phyloP scores from a whole-genome alignment of 2,113 vertebrate genomes.

The Hippocampus abdominalis region DNA sequence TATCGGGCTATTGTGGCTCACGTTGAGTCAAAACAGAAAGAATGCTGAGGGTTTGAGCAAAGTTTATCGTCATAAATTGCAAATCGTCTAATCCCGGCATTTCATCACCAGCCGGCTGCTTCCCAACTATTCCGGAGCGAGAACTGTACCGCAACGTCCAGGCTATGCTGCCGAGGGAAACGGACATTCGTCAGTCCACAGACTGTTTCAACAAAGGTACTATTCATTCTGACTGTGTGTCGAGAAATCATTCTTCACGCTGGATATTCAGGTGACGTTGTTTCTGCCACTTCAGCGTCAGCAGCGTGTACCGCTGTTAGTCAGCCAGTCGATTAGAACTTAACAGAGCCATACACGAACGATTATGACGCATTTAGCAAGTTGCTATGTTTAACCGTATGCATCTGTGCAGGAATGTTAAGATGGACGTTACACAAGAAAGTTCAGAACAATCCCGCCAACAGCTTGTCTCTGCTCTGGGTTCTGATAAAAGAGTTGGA shows the following conservation, averaged over 20 bases:
- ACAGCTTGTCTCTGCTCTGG: slow-evolving; percentile 74
- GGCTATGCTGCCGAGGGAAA: slow-evolving; percentile 81
- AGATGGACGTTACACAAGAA: slow-evolving; percentile 93
- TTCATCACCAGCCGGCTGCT: slow-evolving; percentile 33
- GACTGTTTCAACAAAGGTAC: slow-evolving; percentile 78
- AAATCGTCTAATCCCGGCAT: background rate
- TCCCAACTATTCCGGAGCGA: slow-evolving; percentile 71
- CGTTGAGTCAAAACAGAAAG: too few species aligned
- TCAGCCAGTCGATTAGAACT: slow-evolving; percentile 25
- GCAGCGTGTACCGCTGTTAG: slow-evolving; percentile 23
- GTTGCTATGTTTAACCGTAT: slow-evolving; percentile 3
- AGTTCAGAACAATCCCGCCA: slow-evolving; percentile 77
- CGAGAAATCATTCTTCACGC: background rate
- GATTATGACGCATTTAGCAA: slow-evolving; percentile 23
- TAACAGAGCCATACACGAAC: background rate
- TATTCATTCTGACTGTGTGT: background rate
- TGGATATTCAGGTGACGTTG: background rate
- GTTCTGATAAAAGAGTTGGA: slow-evolving; percentile 89
- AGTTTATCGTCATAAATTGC: background rate
- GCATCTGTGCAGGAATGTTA: slow-evolving; percentile 79
- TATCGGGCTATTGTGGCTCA: too few species aligned
- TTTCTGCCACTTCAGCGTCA: slow-evolving; percentile 10
- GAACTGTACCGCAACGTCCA: slow-evolving; percentile 85
- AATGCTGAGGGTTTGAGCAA: background rate
- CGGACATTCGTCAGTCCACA: slow-evolving; percentile 61